Percentiles rank a stretch among this genome's conserved stretches.
phyloP scores from a whole-genome alignment of 2,888 invertebrate genomes.

The Catonia carolina region DNA sequence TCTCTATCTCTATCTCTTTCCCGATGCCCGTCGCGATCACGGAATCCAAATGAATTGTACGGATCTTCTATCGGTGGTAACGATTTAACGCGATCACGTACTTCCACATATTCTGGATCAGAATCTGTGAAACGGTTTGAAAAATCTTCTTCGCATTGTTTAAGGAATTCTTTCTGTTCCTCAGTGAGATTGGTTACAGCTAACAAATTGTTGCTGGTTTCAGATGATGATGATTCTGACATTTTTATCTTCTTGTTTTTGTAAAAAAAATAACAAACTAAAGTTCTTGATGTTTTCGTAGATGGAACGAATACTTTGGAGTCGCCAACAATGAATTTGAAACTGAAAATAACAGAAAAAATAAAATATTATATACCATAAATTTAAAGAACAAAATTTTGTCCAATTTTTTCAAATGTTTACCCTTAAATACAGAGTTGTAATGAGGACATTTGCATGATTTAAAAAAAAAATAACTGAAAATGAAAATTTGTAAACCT shows the following conservation, averaged over 20 bases:
- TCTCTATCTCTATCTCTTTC: conserved; percentile 2
- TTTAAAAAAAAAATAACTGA: too few species aligned
- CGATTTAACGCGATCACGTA: conserved; percentile 16
- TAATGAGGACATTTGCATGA: too few species aligned
- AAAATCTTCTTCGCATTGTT: conserved; percentile 56
- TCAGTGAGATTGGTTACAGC: conserved; percentile 43
- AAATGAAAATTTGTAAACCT: too few species aligned
- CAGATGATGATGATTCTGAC: background rate
- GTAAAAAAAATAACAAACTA: background rate
- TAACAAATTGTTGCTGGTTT: too few species aligned
- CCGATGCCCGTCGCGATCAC: background rate
- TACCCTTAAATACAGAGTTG: too few species aligned
- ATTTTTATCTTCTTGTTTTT: background rate
- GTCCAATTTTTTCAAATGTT: too few species aligned
- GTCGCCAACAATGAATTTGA: conserved; percentile 51
- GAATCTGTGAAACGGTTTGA: conserved; percentile 53
- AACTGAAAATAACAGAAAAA: conserved; percentile 45
- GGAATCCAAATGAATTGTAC: background rate
- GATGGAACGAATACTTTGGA: conserved; percentile 41
- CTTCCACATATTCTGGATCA: conserved; percentile 53
- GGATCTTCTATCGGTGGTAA: conserved; percentile 31
- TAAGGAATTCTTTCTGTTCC: conserved; percentile 54
- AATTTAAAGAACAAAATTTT: too few species aligned
- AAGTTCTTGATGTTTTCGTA: conserved; percentile 1
- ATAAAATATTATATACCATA: conserved; percentile 18